Base-by-base conservation (phyloP, 2,797 vertebrate species). In the Margarornis squamiger region DNA sequence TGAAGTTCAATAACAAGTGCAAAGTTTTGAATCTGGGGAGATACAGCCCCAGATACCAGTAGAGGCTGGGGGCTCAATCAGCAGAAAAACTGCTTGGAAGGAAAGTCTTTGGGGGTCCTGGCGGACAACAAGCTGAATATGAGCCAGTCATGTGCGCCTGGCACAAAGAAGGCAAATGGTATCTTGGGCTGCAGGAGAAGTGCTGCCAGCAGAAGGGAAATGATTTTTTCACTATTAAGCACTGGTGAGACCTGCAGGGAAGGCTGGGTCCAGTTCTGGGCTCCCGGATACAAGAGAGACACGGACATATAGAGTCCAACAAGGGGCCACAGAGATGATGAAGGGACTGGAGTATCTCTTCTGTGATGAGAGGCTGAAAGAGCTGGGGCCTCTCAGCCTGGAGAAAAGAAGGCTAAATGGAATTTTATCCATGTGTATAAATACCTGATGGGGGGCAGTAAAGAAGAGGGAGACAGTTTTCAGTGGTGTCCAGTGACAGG, bases 141-240 rank as follows among this genome's bases (percentile, higher is more conserved):
- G 4, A 92, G 36, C 6, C 36, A 6, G 4, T 46, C 13, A 57
- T 0, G 12, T 13, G 55, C 0, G 0, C 23, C 41, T 82, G 54
- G 41, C 34, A 68, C 6, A 51, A 67, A 78, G 51, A 14, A 8
- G 14, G n/a, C 8, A 41, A 82, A 78, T 8, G 1, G 22, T 12
- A 90, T 13, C 43, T 39, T 39, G n/a, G n/a, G 22, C 39, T 83
- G 51, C 55, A 58, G 10, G 8, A 70, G 5, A 36, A 58, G 11
- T 29, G 57, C 14, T 23, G 5, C 20, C 57, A 80, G 24, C 26
- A 59, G 14, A 11, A 74, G 16, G 8, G 32, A 92, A 6, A 26
- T 39, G 20, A 90, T 52, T 23, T 41, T 78, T 30, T 24, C 22
- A 72, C 41, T 68, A 14, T 30, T 39, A 34, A 83, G 27, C 43